These are phyloP conservation scores for Mirza zaza DNA, from an alignment of 2,113 vertebrate species.

Conservation along the genomic window DNA sequence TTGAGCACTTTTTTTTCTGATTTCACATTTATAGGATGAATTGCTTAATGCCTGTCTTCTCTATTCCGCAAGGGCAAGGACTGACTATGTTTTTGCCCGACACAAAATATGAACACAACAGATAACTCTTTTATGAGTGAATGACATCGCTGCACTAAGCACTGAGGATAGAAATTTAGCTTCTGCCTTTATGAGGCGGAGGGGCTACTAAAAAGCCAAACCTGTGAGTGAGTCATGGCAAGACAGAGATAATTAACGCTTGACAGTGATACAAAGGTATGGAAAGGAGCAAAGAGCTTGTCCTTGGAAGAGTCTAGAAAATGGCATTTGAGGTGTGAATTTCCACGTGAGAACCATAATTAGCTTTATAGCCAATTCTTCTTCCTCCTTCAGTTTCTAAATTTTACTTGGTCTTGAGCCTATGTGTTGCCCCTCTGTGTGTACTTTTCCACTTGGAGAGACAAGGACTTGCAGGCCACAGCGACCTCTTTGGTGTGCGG, in stretches of 20 bases:
- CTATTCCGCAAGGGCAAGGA: background rate
- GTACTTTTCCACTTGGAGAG: background rate
- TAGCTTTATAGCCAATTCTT: background rate
- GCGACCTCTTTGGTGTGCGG: background rate
- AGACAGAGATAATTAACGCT: background rate
- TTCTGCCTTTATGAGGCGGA: background rate
- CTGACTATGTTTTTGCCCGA: background rate
- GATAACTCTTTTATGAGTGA: background rate
- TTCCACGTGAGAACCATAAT: background rate
- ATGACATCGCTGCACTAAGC: background rate
- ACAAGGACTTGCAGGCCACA: background rate
- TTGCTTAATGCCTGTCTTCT: background rate
- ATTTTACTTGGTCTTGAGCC: background rate
- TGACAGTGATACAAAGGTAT: background rate
- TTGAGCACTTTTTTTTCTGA: background rate
- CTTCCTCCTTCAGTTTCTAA: background rate
- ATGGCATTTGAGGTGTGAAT: background rate
- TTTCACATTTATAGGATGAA: background rate
- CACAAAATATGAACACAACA: rapidly evolving
- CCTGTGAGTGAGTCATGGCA: background rate
- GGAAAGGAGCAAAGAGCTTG: background rate
- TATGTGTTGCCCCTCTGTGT: background rate
- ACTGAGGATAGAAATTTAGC: background rate
- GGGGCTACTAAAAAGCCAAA: background rate
- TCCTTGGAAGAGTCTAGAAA: background rate